phyloP scores from a whole-genome alignment of 1,140 invertebrate genomes.

The Sycobia sp. region DNA sequence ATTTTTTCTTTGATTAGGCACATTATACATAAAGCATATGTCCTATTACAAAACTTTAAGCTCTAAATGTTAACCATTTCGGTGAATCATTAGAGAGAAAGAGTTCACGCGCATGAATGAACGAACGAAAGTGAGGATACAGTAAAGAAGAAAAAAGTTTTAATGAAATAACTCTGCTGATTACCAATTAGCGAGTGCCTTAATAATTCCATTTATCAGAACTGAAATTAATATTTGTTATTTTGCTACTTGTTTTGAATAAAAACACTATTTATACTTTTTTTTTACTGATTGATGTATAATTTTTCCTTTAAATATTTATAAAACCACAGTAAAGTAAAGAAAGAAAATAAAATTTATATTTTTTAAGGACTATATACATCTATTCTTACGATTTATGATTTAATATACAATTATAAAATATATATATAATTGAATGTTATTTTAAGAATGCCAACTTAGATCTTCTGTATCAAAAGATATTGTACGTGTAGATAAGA shows the following conservation, averaged over 20 bases:
- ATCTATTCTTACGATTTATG: constrained; percentile 53
- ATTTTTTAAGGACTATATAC: constrained; percentile 47
- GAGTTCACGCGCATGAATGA: constrained; percentile 16
- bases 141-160: constrained; percentile 22
- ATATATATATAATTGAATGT: constrained; percentile 28
- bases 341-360: constrained; percentile 30
- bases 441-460: constrained; percentile 19
- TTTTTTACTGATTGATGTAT: constrained; percentile 36
- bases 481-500: background rate
- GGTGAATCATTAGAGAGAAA: constrained; percentile 25
- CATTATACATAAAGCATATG: too few species aligned
- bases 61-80: constrained; percentile 34
- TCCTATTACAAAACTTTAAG: too few species aligned
- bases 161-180: constrained; percentile 22
- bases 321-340: background rate
- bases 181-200: constrained; percentile 21
- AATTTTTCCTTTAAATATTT: constrained; percentile 28
- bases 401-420: constrained; percentile 45
- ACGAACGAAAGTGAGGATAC: constrained; percentile 4
- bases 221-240: constrained; percentile 28
- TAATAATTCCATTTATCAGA: constrained; percentile 28
- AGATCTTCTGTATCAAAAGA: constrained; percentile 4
- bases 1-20: too few species aligned
- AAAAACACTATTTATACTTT: constrained; percentile 27
- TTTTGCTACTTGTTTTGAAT: constrained; percentile 29